Evolutionary conservation across 37 sponge, comb jelly and placozoan genomes (phyloP).

Genomic region (Oscarella lobularis): DNA sequence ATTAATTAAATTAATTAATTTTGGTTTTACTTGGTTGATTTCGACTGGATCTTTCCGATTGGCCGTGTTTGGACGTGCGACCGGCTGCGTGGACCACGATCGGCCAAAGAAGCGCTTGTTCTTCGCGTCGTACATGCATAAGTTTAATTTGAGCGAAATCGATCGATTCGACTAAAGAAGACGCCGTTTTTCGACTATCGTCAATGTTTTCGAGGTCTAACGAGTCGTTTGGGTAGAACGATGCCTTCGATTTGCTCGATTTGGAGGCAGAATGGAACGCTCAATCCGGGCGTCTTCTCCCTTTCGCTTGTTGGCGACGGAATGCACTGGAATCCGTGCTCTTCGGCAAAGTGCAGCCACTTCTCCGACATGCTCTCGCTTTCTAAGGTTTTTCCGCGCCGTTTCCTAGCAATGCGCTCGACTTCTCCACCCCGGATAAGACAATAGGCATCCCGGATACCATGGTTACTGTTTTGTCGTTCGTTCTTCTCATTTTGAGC

Average conservation of each 20-base stretch:
- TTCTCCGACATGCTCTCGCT: background rate
- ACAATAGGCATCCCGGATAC: too few species aligned
- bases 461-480: too few species aligned
- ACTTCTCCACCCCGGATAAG: too few species aligned
- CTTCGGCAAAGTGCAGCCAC: background rate
- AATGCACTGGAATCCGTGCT: background rate
- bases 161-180: background rate
- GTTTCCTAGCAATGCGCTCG: too few species aligned
- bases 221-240: background rate
- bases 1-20: too few species aligned
- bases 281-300: background rate
- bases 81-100: background rate
- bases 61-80: background rate
- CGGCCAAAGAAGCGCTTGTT: background rate
- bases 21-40: background rate
- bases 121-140: background rate
- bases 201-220: background rate
- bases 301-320: too few species aligned
- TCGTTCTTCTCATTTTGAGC: too few species aligned
- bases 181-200: too few species aligned
- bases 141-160: background rate
- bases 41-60: background rate
- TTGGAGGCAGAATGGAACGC: conserved; percentile 2
- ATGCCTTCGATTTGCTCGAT: background rate
- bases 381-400: too few species aligned